A percentile compares a stretch with the other conserved stretches of the same genome.
Conservation (phyloP, 2,888 invertebrate genomes). For the Gryllus longicercus region DNA sequence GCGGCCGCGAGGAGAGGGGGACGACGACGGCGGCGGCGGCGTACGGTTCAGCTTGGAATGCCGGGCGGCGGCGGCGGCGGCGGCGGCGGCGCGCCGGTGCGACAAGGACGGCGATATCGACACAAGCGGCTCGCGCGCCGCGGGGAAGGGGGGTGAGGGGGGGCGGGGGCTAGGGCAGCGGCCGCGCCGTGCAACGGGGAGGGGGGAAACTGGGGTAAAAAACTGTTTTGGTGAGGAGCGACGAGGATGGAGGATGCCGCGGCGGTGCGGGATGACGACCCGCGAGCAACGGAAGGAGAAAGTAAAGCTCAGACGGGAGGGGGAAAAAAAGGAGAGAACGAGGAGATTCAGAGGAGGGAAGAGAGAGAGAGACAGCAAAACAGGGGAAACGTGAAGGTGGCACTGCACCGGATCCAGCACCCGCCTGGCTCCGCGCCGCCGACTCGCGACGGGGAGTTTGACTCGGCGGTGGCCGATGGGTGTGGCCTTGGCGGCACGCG, state of each 20-base stretch:
- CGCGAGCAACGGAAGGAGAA: not conserved
- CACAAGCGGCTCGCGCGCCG: not conserved
- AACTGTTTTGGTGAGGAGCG: conserved; percentile 17
- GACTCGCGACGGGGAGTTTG: too few species aligned
- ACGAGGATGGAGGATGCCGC: not conserved
- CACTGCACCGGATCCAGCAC: too few species aligned
- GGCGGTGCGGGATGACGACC: not conserved
- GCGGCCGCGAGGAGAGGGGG: conserved; percentile 3
- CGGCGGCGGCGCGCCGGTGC: conserved; percentile 17
- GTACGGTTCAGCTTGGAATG: not conserved
- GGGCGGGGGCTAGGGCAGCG: not conserved
- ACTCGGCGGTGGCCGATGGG: too few species aligned
- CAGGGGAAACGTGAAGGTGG: too few species aligned
- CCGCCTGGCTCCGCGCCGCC: too few species aligned
- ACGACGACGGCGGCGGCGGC: too few species aligned
- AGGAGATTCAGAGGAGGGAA: not conserved
- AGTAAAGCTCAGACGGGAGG: not conserved
- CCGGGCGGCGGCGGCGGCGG: not conserved
- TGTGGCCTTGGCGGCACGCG: too few species aligned
- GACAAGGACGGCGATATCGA: not conserved
- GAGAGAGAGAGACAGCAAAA: too few species aligned
- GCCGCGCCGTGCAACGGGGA: not conserved
- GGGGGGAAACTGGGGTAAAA: conserved; percentile 17
- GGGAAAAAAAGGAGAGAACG: not conserved
- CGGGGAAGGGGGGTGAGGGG: not conserved